Base-by-base conservation (phyloP, 2,888 invertebrate species). In the Cordylochernes scorpioides region DNA sequence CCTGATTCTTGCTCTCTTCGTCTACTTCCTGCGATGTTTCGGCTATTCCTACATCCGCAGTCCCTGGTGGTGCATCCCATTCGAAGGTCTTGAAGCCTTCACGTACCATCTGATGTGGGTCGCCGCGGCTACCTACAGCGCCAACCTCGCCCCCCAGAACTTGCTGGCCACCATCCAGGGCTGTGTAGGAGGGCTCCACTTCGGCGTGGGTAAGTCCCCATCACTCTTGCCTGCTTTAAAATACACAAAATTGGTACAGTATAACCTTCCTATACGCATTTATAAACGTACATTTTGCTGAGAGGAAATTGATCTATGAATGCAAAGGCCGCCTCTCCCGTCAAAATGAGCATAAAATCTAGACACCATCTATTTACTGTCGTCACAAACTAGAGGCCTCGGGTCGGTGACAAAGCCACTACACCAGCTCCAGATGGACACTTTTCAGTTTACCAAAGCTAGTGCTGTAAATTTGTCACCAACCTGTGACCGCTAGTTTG, bases 101-200 rank as follows among this genome's bases (percentile, higher is more conserved):
- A 74, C 75, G 1, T 73, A 74, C 15, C 75, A 77, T 46, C 55
- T 82, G 40, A 74, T 80, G 74, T 80, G 77, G 71, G 75, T 78
- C 10, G 74, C 82, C 19, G 77, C 77, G 2, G 73, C 78, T 5
- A 75, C 77, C 0, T 78, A 80, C 51, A 77, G 75, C 45, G 71
- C 74, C 9, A 63, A 72, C 50, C 54, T 80, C 43, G 73, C 78
- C 2, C 80, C 82, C 0, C 70, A 71, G 49, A 73, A 68, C 45
- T 57, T 78, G 40, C 56, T 78, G 32, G 78, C 78, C 4, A 80
- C 80, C 1, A 59, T 80, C 30, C 77, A 78, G 46, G 80, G 80
- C 12, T 68, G 80, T 1, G 59, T 80, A 25, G 77, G 75, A 41
- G 77, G 78, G 65, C 68, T 78, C 3, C 77, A 80, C 55, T 80